Base-by-base conservation (phyloP, 2,888 invertebrate species). In the Tryphoninae sp. region DNA sequence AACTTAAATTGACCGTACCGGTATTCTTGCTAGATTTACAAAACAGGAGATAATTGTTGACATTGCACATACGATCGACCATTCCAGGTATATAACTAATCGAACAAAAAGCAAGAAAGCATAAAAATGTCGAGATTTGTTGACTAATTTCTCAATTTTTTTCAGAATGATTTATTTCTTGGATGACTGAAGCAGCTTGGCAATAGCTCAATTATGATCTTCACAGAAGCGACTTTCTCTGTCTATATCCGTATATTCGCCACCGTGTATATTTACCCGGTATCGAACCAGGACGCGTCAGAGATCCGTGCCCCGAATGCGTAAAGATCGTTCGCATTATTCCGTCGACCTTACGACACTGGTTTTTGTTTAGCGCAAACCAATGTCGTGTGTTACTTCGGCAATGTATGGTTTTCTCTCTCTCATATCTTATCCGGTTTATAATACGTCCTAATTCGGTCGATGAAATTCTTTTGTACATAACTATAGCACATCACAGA, bases 221-320 rank as follows among this genome's bases (percentile, higher is more conserved):
- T 45, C 45, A 45, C 45, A 9, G 13, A 45, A 45, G 45, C 9
- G 45, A 19, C 45, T 45, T 45, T 45, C 45, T 45, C 45, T 45
- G 13, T 45, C 45, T 45, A 13, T 45, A 45, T 33, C 33, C 33
- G 33, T 33, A 45, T 45, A 45, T 45, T 45, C 61, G 76, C 68
- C 69, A 65, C 61, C 72, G 75, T 79, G 22, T 79, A 9, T 40
- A 9, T 81, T 79, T 65, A 76, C 74, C 33, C 59, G 82, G 61
- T 78, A 69, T 81, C 61, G 78, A 82, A 82, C 69, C 76, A 65
- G 73, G 78, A 81, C 78, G 85, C 82, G 78, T 69, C 80, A 79
- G 40, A 79, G 72, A 65, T 59, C 67, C 83, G 83, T 84, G 84
- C 71, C 23, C 40, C 72, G 82, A 77, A 85, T 85, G 65, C 64